Evolutionary conservation across 2,888 invertebrate genomes (phyloP).

Genomic region (Metalampra italica): DNA sequence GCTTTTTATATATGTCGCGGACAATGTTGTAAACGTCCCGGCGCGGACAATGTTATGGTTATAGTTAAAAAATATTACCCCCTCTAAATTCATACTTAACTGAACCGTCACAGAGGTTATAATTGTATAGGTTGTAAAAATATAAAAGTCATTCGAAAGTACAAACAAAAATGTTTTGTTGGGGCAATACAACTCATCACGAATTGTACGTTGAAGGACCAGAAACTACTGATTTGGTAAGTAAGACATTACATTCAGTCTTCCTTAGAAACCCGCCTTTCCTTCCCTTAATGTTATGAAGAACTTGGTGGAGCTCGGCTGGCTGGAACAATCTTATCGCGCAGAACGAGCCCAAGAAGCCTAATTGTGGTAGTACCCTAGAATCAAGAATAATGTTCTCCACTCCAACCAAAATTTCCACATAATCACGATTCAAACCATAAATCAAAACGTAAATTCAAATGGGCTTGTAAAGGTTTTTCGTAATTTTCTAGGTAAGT

Average conservation of each 20-base stretch:
- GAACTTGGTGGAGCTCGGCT: too few species aligned
- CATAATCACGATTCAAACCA: too few species aligned
- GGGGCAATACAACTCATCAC: conserved; percentile 73
- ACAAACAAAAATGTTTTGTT: conserved; percentile 64
- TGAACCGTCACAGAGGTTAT: conserved; percentile 45
- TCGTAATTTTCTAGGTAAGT: too few species aligned
- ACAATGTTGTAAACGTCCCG: conserved; percentile 29
- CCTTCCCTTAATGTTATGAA: too few species aligned
- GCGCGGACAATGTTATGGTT: not conserved
- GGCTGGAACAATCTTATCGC: too few species aligned
- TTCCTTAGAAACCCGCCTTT: too few species aligned
- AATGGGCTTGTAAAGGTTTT: too few species aligned
- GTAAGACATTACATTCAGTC: conserved; percentile 19
- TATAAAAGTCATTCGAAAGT: conserved; percentile 33
- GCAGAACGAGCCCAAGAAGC: too few species aligned
- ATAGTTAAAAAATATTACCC: conserved; percentile 28
- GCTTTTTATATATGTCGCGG: conserved; percentile 32
- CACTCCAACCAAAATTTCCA: too few species aligned
- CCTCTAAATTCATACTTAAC: conserved; percentile 32
- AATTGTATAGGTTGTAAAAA: conserved; percentile 25
- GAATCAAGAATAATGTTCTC: too few species aligned
- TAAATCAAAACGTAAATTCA: too few species aligned
- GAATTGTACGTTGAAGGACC: conserved; percentile 65
- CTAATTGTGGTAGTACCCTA: too few species aligned
- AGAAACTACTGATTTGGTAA: conserved; percentile 59